Conservation (phyloP, 2,113 vertebrate genomes). For the Neoarius graeffei region DNA sequence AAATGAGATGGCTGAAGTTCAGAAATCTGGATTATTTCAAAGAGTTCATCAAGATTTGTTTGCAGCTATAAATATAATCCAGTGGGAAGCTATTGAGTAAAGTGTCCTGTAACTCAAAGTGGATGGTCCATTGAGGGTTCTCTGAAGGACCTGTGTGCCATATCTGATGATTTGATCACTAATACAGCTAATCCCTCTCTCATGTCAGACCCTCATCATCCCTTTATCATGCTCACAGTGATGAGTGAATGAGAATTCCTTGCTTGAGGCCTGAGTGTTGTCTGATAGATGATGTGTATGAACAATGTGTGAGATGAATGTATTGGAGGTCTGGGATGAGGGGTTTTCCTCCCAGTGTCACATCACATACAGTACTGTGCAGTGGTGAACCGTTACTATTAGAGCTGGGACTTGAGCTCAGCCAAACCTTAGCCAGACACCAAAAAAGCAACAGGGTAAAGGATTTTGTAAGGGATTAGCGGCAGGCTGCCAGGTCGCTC, state of each 20-base stretch:
- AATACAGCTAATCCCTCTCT: neutral
- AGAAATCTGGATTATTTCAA: neutral
- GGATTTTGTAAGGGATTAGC: too few relatives aligned
- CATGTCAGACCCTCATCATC: slow-evolving; percentile 9
- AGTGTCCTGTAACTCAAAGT: neutral
- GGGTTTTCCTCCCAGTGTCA: neutral
- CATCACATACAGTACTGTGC: neutral
- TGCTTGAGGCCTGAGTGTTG: neutral
- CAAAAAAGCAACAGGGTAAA: too few relatives aligned
- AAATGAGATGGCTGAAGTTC: neutral
- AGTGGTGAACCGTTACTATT: too few relatives aligned
- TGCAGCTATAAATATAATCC: neutral
- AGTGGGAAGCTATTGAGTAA: neutral
- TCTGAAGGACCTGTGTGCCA: neutral
- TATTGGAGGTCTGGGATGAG: neutral
- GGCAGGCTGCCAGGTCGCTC: too few relatives aligned
- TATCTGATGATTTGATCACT: neutral
- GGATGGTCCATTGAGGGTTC: neutral
- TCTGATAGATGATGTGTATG: neutral
- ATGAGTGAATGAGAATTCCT: slow-evolving; percentile 8
- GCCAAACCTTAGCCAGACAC: too few relatives aligned
- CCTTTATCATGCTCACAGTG: neutral
- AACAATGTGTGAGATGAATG: neutral
- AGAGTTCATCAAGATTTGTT: neutral
- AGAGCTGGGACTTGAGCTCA: too few relatives aligned